These are phyloP conservation scores for Calliopsis andreniformis DNA, from an alignment of 1,140 invertebrate species.

Conservation along the genomic window DNA sequence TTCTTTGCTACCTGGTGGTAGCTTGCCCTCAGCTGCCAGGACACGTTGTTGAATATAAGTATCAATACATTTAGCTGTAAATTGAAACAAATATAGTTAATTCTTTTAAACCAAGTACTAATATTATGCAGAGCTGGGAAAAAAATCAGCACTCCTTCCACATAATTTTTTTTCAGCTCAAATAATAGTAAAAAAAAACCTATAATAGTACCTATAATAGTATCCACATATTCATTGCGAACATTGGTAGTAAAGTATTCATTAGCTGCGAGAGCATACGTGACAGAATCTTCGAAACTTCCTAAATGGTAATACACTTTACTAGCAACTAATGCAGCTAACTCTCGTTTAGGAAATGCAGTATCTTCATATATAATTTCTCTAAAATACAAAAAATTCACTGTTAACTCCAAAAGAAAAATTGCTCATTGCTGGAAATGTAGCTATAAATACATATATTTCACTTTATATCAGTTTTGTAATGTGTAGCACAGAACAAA, in stretches of 20 bases:
- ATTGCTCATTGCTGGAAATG: too few relatives aligned
- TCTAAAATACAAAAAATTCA: conserved; percentile 76
- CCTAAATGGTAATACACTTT: conserved; percentile 99
- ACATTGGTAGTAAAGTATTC: conserved; percentile 96
- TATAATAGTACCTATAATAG: conserved; percentile 89
- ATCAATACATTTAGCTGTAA: conserved; percentile 95
- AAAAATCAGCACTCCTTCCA: too few relatives aligned
- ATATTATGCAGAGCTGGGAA: too few relatives aligned
- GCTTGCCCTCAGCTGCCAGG: conserved; percentile 84
- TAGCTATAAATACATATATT: conserved; percentile 32
- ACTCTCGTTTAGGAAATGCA: conserved; percentile 91
- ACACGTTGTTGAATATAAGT: conserved; percentile 95
- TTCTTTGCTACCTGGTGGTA: conserved; percentile 84
- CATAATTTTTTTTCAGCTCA: too few relatives aligned
- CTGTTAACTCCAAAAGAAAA: conserved; percentile 13
- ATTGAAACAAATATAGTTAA: conserved; percentile 33
- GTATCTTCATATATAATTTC: conserved; percentile 98
- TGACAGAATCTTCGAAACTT: conserved; percentile 97
- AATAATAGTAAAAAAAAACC: conserved; percentile 26
- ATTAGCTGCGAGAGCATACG: conserved; percentile 96
- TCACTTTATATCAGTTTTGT: too few relatives aligned
- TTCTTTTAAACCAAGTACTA: too few relatives aligned
- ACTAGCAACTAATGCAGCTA: conserved; percentile 98
- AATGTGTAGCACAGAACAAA: too few relatives aligned
- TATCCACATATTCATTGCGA: conserved; percentile 97